Percentiles rank a stretch among this genome's conserved stretches.
Conservation (phyloP, 2,888 invertebrate genomes). For the Thymelicus sylvestris region DNA sequence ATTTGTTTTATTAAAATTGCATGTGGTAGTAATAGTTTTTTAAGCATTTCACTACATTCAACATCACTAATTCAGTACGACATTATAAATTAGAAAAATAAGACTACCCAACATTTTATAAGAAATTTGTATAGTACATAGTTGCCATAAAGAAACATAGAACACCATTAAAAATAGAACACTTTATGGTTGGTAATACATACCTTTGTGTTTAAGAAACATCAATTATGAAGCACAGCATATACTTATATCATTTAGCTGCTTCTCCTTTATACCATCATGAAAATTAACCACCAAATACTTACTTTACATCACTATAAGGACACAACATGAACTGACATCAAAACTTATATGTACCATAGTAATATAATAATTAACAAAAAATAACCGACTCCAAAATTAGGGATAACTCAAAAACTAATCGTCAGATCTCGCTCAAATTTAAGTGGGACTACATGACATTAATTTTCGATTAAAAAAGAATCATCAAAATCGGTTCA, state of each 20-base stretch:
- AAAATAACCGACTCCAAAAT: no score
- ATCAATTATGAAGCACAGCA: neutral
- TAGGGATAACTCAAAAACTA: no score
- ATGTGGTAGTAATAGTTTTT: neutral
- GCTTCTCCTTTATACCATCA: no score
- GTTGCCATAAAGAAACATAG: conserved; percentile 29
- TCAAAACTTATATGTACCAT: neutral
- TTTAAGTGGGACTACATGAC: no score
- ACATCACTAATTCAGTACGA: neutral
- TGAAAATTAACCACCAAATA: no score
- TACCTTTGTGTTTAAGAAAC: conserved; percentile 7
- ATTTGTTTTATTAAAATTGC: neutral
- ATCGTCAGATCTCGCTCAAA: no score
- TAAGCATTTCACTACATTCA: neutral
- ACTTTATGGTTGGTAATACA: conserved; percentile 38
- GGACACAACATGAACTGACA: no score
- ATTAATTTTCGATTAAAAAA: no score
- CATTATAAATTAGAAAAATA: conserved; percentile 12
- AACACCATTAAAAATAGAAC: conserved; percentile 45
- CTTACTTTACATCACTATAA: no score
- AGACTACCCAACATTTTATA: conserved; percentile 7
- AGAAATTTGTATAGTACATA: conserved; percentile 14
- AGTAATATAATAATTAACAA: neutral
- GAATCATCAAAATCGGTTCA: no score
- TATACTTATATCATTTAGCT: no score